Percentiles rank a stretch among this genome's conserved stretches.
These are phyloP conservation scores for Chanos chanos DNA, from an alignment of 2,797 vertebrate genomes.

Conservation along the genomic window DNA sequence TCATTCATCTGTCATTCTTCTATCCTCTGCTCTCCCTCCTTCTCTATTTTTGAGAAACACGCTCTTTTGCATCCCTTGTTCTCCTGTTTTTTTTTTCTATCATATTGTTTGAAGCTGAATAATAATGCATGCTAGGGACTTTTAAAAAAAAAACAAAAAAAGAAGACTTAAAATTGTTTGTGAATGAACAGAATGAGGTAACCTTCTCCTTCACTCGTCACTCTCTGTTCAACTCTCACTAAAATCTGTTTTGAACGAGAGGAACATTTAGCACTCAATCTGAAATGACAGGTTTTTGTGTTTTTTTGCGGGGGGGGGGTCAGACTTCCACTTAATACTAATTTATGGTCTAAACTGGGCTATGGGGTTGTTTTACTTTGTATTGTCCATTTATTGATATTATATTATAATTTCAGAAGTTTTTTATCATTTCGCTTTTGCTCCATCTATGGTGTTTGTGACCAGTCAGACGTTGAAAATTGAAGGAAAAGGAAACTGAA, in stretches of 20 bases:
- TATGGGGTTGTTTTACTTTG: too few species aligned
- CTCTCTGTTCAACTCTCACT: constrained; percentile 39
- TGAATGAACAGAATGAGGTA: constrained; percentile 50
- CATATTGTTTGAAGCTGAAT: constrained; percentile 67
- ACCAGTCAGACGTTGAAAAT: too few species aligned
- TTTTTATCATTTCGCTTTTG: too few species aligned
- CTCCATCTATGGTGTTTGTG: too few species aligned
- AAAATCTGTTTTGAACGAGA: constrained; percentile 12
- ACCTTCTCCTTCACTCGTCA: constrained; percentile 53
- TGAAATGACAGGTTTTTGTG: background rate
- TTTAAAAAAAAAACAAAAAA: constrained; percentile 60
- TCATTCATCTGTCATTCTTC: constrained; percentile 21
- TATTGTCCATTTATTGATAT: too few species aligned
- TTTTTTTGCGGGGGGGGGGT: background rate
- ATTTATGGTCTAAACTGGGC: too few species aligned
- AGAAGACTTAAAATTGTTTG: constrained; percentile 54
- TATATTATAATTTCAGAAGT: too few species aligned
- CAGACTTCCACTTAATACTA: too few species aligned
- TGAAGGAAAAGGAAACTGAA: too few species aligned
- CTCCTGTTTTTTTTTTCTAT: constrained; percentile 70
- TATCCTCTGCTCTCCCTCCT: constrained; percentile 38
- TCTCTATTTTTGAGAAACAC: constrained; percentile 61
- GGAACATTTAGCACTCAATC: constrained; percentile 30
- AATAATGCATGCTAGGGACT: constrained; percentile 68
- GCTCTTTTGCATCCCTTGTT: constrained; percentile 69